A percentile compares a stretch with the other conserved stretches of the same genome.
phyloP scores from a whole-genome alignment of 2,113 vertebrate genomes.

The Melanostigma gelatinosum region DNA sequence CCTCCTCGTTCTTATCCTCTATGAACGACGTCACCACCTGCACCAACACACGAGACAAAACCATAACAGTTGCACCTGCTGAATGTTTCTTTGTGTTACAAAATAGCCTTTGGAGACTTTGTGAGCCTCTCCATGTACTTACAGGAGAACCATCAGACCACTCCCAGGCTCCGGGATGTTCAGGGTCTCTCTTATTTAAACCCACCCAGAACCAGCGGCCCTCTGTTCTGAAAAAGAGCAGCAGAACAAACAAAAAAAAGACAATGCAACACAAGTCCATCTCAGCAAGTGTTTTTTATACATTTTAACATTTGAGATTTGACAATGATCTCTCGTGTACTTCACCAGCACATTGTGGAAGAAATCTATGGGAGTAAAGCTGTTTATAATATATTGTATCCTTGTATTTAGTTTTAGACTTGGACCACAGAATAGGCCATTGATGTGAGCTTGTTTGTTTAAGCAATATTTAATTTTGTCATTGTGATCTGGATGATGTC shows the following conservation, averaged over 20 bases:
- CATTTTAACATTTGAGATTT: not conserved
- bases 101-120: not conserved
- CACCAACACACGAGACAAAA: not conserved
- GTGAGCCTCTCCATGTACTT: slow-evolving; percentile 62
- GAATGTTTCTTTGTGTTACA: not conserved
- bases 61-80: not conserved
- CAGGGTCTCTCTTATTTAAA: slow-evolving; percentile 90
- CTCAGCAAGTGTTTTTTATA: not conserved
- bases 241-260: slow-evolving; percentile 33
- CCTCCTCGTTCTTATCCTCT: slow-evolving; percentile 86
- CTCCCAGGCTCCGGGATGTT: slow-evolving; percentile 86
- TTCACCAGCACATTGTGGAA: not conserved
- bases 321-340: not conserved
- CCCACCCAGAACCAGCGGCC: slow-evolving; percentile 96
- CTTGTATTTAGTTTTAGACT: not conserved
- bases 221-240: slow-evolving; percentile 81
- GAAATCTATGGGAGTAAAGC: not conserved
- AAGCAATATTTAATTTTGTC: not conserved
- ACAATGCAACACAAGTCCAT: slow-evolving; percentile 27
- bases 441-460: not conserved
- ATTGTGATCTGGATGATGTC: not conserved
- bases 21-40: slow-evolving; percentile 92
- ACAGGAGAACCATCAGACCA: slow-evolving; percentile 94
- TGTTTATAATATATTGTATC: not conserved
- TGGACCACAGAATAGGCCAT: not conserved